A percentile compares a stretch with the other conserved stretches of the same genome.
phyloP scores from a whole-genome alignment of 2,113 vertebrate species.

The Percina caprodes region DNA sequence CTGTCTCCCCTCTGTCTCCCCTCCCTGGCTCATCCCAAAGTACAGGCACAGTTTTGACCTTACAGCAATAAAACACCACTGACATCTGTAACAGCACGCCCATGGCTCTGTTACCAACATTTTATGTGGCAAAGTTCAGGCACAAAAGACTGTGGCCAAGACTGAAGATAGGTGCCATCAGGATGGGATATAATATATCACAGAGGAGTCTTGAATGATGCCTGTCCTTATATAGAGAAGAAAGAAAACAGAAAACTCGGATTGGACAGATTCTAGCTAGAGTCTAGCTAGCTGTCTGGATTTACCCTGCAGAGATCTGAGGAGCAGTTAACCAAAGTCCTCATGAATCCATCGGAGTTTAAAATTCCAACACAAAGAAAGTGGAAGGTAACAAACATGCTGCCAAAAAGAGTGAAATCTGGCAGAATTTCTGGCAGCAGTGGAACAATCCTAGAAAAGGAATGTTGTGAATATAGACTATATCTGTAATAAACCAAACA shows the following conservation, averaged over 20 bases:
- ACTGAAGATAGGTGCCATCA: background rate
- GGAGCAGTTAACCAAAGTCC: too few species aligned
- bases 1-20: slow-evolving; percentile 15
- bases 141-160: slow-evolving; percentile 29
- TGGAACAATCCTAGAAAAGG: too few species aligned
- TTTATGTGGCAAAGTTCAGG: slow-evolving; percentile 44
- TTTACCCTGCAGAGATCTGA: too few species aligned
- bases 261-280: too few species aligned
- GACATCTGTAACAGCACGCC: slow-evolving; percentile 47
- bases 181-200: slow-evolving; percentile 26
- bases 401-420: too few species aligned
- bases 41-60: slow-evolving; percentile 14
- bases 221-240: slow-evolving; percentile 3
- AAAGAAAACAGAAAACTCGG: too few species aligned
- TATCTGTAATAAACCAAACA: background rate
- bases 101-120: background rate
- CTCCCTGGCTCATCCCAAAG: slow-evolving; percentile 27
- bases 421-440: too few species aligned
- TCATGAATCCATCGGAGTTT: too few species aligned
- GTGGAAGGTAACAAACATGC: too few species aligned
- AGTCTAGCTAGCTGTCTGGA: too few species aligned
- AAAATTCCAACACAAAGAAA: too few species aligned
- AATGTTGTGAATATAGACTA: too few species aligned
- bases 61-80: slow-evolving; percentile 38
- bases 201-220: background rate